Conservation (phyloP, 2,113 vertebrate species). For the Varanus komodoensis region DNA sequence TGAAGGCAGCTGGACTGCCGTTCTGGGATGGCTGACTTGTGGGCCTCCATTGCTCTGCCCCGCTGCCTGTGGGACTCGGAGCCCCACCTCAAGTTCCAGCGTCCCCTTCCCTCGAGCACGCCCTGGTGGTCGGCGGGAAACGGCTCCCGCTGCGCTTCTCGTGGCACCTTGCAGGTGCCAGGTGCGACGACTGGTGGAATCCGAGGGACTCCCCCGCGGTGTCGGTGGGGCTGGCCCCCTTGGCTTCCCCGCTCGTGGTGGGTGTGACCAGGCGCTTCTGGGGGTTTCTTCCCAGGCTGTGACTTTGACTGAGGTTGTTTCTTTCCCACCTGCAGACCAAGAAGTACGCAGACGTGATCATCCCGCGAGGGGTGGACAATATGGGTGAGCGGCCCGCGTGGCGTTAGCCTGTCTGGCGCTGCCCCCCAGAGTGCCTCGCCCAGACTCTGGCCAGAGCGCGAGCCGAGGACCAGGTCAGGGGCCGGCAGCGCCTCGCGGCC, state of each 20-base stretch:
- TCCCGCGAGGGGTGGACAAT: conserved; percentile 96
- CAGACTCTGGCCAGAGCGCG: neutral
- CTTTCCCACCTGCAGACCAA: conserved; percentile 86
- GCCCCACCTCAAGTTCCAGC: no score
- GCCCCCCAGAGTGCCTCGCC: no score
- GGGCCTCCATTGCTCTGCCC: no score
- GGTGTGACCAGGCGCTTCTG: neutral
- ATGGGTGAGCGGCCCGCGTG: conserved; percentile 86
- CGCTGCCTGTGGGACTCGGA: no score
- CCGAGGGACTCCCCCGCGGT: neutral
- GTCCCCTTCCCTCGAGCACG: no score
- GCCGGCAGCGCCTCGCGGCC: neutral
- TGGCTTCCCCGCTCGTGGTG: neutral
- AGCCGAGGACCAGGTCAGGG: no score
- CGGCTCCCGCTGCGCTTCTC: no score
- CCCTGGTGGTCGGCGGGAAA: no score
- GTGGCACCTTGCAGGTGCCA: no score
- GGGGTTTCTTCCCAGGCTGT: neutral
- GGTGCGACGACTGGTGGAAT: neutral
- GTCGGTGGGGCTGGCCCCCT: neutral
- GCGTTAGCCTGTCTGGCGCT: neutral
- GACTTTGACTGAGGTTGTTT: neutral
- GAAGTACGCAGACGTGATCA: conserved; percentile 97
- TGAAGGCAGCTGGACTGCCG: no score
- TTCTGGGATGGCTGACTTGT: no score